Evolutionary conservation across 37 sponge, comb jelly and placozoan species (phyloP), one percentile per base, ranked within the genome.

Genomic region (Cliona cf. orientalis): DNA sequence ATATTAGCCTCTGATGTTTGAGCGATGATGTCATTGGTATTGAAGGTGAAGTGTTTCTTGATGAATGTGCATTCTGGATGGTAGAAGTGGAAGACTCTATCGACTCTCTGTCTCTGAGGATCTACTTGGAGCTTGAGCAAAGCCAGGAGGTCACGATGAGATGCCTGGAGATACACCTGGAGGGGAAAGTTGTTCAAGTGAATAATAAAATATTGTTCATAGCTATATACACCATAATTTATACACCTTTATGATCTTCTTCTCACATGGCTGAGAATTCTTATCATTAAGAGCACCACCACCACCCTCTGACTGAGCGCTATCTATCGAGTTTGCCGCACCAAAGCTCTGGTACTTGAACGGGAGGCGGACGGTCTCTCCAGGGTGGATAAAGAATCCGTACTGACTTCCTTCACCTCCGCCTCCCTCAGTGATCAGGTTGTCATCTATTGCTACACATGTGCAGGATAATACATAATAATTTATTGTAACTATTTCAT

Each of bases 11-110:
- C n/a, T n/a, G n/a, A n/a, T n/a, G n/a, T n/a, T n/a, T 25, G 46
- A 43, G 37, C 42, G 46, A 71, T 38, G 39, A 7, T 38, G 38
- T 28, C 11, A 5, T 3, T 35, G 28, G 71, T 44, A 46, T 45
- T 46, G n/a, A 44, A 19, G 17, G 34, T 70, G 29, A 80, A 34
- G 39, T 32, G 34, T 57, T 70, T 88, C 57, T 76, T 88, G 45
- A 88, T 2, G 71, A 81, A 81, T 3, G 69, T 88, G n/a, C 69
- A 69, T 61, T 88, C 82, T 32, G 88, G 76, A 67, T 88, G 88
- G 66, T 88, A 88, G 69, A 81, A 88, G 70, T 81, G 82, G 26
- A 80, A 58, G 53, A 75, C 59, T 34, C 37, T 46, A 23, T 88
- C 88, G 42, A 81, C 64, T 34, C 72, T 58, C 28, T 60, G 63